Evolutionary conservation across 2,888 invertebrate species (phyloP).

Genomic region (Liposcelis brunnea): DNA sequence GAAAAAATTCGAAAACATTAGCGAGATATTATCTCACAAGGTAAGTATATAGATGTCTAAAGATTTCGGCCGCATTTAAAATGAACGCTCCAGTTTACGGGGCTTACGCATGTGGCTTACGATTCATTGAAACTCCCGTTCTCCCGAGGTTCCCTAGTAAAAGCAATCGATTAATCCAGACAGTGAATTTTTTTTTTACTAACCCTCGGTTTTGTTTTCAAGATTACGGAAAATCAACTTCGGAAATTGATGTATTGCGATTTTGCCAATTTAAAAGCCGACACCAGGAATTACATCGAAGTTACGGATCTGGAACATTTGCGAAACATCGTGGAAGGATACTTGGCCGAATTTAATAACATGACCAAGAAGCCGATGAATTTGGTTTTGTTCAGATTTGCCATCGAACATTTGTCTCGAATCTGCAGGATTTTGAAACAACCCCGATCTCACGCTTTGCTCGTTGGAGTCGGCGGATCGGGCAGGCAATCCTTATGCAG

Average conservation of each 20-base stretch:
- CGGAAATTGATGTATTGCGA: conserved; percentile 84
- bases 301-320: conserved; percentile 67
- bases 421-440: conserved; percentile 82
- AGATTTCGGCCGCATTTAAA: too few species aligned
- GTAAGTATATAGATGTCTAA: too few species aligned
- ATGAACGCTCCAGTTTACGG: too few species aligned
- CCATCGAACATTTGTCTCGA: conserved; percentile 83
- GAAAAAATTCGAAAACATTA: too few species aligned
- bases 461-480: conserved; percentile 86
- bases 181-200: too few species aligned
- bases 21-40: too few species aligned
- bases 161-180: too few species aligned
- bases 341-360: conserved; percentile 78
- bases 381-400: conserved; percentile 79
- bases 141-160: too few species aligned
- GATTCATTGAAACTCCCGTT: too few species aligned
- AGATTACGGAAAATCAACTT: conserved; percentile 65
- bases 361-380: conserved; percentile 96
- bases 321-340: conserved; percentile 67
- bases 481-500: conserved; percentile 82
- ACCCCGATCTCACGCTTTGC: conserved; percentile 74
- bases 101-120: too few species aligned
- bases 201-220: too few species aligned
- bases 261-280: conserved; percentile 86
- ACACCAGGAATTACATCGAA: conserved; percentile 74